A percentile compares a stretch with the other conserved stretches of the same genome.
These are phyloP conservation scores for Conger conger DNA, from an alignment of 2,113 vertebrate genomes.

Conservation along the genomic window DNA sequence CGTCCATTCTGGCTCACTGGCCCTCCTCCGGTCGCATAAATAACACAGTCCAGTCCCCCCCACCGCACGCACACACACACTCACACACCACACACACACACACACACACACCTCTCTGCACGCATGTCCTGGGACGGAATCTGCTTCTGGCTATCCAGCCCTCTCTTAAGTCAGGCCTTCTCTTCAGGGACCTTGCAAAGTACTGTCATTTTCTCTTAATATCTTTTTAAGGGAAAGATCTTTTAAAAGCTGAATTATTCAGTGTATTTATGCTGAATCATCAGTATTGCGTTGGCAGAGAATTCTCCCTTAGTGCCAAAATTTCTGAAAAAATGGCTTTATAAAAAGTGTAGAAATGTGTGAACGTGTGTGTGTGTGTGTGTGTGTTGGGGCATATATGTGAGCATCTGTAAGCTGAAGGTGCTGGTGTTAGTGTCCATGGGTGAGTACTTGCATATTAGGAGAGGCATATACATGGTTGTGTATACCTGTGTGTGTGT, in stretches of 20 bases:
- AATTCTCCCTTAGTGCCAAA: not conserved
- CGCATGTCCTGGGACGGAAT: not conserved
- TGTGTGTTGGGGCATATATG: not conserved
- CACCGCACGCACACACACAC: not conserved
- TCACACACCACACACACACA: not conserved
- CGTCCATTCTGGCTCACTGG: not conserved
- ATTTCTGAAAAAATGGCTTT: conserved; percentile 6
- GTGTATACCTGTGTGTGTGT: not conserved
- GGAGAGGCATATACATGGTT: not conserved
- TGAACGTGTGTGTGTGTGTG: not conserved
- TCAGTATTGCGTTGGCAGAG: not conserved
- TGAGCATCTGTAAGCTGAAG: too few relatives aligned
- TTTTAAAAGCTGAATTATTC: conserved; percentile 12
- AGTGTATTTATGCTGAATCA: conserved; percentile 8
- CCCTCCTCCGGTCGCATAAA: not conserved
- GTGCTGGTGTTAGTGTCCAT: too few relatives aligned
- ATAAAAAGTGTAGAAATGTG: not conserved
- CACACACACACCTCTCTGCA: not conserved
- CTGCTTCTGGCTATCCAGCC: not conserved
- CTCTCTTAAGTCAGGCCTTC: conserved; percentile 4
- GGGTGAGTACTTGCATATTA: not conserved
- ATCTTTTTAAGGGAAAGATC: conserved; percentile 12
- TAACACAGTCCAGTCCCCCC: not conserved
- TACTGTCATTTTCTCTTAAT: not conserved
- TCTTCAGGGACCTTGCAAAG: conserved; percentile 13